These are phyloP conservation scores for Leptinotarsa juncta DNA, from an alignment of 2,888 invertebrate species.

Conservation along the genomic window DNA sequence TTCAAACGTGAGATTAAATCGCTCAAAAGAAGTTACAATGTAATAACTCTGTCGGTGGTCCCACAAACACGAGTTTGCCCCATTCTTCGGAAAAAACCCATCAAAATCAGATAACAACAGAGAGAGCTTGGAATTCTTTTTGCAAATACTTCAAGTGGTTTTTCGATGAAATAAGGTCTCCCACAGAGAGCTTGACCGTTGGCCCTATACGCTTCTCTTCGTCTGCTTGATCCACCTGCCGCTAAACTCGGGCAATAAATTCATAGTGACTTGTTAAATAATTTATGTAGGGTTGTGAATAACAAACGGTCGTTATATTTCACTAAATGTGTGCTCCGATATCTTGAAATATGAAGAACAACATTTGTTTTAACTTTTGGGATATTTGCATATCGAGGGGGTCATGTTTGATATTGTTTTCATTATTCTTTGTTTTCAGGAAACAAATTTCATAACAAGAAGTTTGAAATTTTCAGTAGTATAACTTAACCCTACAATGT, in stretches of 20 bases:
- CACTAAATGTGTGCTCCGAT: constrained; percentile 24
- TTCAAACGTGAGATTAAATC: neutral
- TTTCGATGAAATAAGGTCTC: constrained; percentile 13
- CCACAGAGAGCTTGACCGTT: constrained; percentile 36
- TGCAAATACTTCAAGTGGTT: neutral
- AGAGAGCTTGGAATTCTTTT: constrained; percentile 2
- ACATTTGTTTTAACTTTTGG: constrained; percentile 19
- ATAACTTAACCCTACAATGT: too few species aligned
- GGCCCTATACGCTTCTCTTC: constrained; percentile 27
- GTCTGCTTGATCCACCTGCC: constrained; percentile 55
- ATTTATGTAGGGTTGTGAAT: constrained; percentile 59
- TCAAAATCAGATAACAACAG: constrained; percentile 11
- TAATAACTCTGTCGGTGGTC: constrained; percentile 7
- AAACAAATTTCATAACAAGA: neutral
- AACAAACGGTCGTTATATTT: constrained; percentile 46
- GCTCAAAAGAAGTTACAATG: neutral
- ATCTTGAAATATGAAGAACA: constrained; percentile 27
- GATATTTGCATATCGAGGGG: neutral
- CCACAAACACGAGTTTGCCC: constrained; percentile 1
- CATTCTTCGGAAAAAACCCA: constrained; percentile 5
- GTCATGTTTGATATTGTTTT: neutral
- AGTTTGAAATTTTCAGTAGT: too few species aligned
- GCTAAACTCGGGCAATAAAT: constrained; percentile 57
- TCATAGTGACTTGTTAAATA: constrained; percentile 52
- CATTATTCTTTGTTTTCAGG: neutral